Evolutionary conservation across 2,113 vertebrate genomes (phyloP).

Genomic region (Oreochromis tanganicae): DNA sequence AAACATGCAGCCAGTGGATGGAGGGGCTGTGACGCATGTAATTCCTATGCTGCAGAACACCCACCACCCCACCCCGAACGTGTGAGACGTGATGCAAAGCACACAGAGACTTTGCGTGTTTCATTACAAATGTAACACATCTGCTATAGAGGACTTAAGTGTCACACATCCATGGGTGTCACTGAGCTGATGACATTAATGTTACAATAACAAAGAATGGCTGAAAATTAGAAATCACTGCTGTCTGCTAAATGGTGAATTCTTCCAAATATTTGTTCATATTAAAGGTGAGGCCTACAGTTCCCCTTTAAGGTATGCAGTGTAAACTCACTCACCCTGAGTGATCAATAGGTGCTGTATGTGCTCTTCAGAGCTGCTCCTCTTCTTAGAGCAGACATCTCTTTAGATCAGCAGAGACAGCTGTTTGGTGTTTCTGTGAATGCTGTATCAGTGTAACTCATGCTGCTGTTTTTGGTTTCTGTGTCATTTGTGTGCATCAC

Average conservation of each 20-base stretch:
- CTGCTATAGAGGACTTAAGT: not conserved
- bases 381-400: conserved; percentile 11
- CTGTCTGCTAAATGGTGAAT: not conserved
- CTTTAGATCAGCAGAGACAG: conserved; percentile 17
- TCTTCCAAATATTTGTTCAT: not conserved
- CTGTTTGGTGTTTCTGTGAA: not conserved
- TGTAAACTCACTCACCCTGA: conserved; percentile 58
- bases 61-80: not conserved
- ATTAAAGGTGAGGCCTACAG: not conserved
- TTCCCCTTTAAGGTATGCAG: conserved; percentile 25
- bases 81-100: not conserved
- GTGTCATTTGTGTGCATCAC: not conserved
- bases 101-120: not conserved
- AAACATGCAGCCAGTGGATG: conserved; percentile 5
- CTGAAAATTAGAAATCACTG: not conserved
- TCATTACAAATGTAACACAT: not conserved
- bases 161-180: not conserved
- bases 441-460: conserved; percentile 28
- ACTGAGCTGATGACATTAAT: conserved; percentile 1
- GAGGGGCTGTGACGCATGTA: not conserved
- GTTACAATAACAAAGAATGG: not conserved
- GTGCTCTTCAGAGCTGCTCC: conserved; percentile 7
- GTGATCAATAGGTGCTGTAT: conserved; percentile 53
- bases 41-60: not conserved
- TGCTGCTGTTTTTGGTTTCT: not conserved